phyloP scores from a whole-genome alignment of 2,888 invertebrate genomes.

The Mesochorus sp. region DNA sequence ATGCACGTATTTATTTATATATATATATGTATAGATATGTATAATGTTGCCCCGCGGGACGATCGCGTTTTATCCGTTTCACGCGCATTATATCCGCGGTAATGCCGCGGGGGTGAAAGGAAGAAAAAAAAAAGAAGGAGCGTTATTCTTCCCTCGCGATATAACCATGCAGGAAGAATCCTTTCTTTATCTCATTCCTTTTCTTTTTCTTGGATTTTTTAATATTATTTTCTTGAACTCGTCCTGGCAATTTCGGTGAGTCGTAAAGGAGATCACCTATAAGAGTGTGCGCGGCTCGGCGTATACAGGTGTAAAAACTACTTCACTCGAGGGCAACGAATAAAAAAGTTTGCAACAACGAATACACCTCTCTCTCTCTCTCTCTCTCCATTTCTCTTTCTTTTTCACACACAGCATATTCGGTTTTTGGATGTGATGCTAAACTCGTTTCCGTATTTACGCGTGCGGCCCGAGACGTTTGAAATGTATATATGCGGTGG shows the following conservation, averaged over 20 bases:
- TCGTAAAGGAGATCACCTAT: conserved; percentile 61
- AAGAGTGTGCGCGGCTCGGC: conserved; percentile 29
- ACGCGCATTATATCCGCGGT: conserved; percentile 41
- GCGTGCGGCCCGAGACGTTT: conserved; percentile 32
- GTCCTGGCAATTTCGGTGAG: conserved; percentile 57
- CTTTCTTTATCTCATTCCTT: conserved; percentile 12
- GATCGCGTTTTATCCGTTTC: conserved; percentile 60
- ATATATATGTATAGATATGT: no score
- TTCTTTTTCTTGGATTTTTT: conserved; percentile 16
- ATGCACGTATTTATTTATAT: no score
- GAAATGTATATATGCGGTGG: conserved; percentile 43
- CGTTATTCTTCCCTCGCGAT: conserved; percentile 28
- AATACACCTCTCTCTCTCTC: not conserved
- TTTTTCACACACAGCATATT: not conserved
- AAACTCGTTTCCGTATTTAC: conserved; percentile 60
- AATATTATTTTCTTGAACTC: conserved; percentile 33
- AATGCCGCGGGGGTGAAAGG: conserved; percentile 7
- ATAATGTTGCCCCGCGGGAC: conserved; percentile 56
- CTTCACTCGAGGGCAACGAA: conserved; percentile 39
- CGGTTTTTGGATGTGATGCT: conserved; percentile 11
- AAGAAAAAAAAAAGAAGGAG: conserved; percentile 18
- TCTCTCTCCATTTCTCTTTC: not conserved
- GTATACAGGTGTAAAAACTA: conserved; percentile 66
- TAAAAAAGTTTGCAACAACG: conserved; percentile 48
- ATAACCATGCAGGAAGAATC: conserved; percentile 22